Conservation (phyloP, 2,888 invertebrate genomes). For the Ophion ventricosus region DNA sequence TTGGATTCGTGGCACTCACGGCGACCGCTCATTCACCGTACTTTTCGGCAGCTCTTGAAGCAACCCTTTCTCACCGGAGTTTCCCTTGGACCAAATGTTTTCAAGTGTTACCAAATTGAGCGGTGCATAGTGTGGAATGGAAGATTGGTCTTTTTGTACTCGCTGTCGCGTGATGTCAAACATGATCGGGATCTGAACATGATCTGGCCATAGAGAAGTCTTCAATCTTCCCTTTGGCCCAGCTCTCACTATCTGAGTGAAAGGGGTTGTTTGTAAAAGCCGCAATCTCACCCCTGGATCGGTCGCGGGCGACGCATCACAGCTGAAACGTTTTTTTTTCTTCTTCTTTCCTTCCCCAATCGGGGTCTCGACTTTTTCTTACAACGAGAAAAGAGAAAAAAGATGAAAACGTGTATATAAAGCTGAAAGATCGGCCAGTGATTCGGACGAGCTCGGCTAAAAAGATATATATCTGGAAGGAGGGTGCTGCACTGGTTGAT, state of each 20-base stretch:
- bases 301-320: slow-evolving; percentile 17
- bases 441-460: slow-evolving; percentile 51
- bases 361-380: slow-evolving; percentile 51
- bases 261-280: slow-evolving; percentile 67
- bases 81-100: slow-evolving; percentile 26
- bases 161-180: slow-evolving; percentile 56
- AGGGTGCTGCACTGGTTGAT: slow-evolving; percentile 31
- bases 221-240: slow-evolving; percentile 27
- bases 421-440: slow-evolving; percentile 51
- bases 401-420: slow-evolving; percentile 41
- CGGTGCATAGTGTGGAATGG: slow-evolving; percentile 26
- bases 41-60: slow-evolving; percentile 12
- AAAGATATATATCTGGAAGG: slow-evolving; percentile 57
- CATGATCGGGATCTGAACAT: slow-evolving; percentile 36
- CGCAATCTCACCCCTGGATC: slow-evolving; percentile 64
- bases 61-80: slow-evolving; percentile 23
- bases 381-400: slow-evolving; percentile 10
- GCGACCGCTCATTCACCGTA: background rate
- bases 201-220: slow-evolving; percentile 15
- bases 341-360: slow-evolving; percentile 22
- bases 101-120: slow-evolving; percentile 29
- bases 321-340: slow-evolving; percentile 39
- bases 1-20: slow-evolving; percentile 4
- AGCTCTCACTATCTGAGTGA: slow-evolving; percentile 3
- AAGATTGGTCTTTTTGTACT: slow-evolving; percentile 42